Base-by-base conservation (phyloP, 1,140 invertebrate species). In the Helicoverpa armigera region DNA sequence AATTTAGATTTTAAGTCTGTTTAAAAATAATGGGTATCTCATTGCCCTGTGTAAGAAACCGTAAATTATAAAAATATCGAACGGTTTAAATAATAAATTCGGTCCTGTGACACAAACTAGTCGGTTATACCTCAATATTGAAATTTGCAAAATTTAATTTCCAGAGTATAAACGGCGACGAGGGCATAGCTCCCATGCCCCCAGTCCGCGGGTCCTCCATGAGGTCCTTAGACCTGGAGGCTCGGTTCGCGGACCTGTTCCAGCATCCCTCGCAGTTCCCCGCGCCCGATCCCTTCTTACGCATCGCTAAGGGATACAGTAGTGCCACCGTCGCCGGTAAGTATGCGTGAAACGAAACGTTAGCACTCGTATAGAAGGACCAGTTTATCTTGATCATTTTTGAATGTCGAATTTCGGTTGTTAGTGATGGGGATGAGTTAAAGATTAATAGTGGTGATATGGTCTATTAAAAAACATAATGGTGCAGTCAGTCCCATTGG, bases 221-320 rank as follows among this genome's bases (percentile, higher is more conserved):
- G 86, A 89, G 94, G 29, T 58, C 87, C 13, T 80, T 82, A 5
- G 94, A 95, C 43, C 86, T 95, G 79, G 95, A 95, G 75, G 85
- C 89, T 70, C 87, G 94, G 35, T 95, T 94, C 87, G 90, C 87
- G 31, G 93, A 93, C 1, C 79, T 90, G 63, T 95, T 95, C 89
- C 88, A 85, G 35, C 82, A 90, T 12, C 76, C 83, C 0, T 29
- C 82, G 11, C 74, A 78, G 72, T 95, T 95, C 88, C 94, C 95
- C 1, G 85, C 86, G 61, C 95, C 95, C 13, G 92, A 93, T 78
- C 90, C 94, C 79, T 95, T 95, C 88, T 87, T 94, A 58, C 87
- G 95, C 81, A 86, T 95, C 88, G 86, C 90, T 48, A 95, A 95
- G 87, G 94, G 90, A 11, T 95, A 95, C 90, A 92, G 89, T 90